Percentiles rank a stretch among this genome's conserved stretches.
These are phyloP conservation scores for Caenorhabditis uteleia DNA, from an alignment of 2,888 invertebrate species.

Conservation along the genomic window DNA sequence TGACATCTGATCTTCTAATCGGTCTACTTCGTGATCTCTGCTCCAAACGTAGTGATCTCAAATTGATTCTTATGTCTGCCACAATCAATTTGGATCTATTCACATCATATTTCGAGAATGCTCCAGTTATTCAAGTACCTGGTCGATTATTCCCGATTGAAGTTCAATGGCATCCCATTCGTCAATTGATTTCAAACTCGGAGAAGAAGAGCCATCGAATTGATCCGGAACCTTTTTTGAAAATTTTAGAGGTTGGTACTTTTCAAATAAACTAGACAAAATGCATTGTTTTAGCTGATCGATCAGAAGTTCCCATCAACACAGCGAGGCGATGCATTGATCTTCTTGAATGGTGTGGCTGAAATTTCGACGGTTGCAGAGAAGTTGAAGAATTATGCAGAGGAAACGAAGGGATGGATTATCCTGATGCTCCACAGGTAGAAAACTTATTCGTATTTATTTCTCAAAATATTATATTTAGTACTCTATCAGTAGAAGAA, in stretches of 20 bases:
- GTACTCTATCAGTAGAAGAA: slow-evolving; percentile 87
- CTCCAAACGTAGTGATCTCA: slow-evolving; percentile 76
- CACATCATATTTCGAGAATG: slow-evolving; percentile 85
- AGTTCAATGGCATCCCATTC: slow-evolving; percentile 82
- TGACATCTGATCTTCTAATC: slow-evolving; percentile 90
- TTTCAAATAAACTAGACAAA: not conserved
- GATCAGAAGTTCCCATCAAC: slow-evolving; percentile 84
- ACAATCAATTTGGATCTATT: slow-evolving; percentile 97
- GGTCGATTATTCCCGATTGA: slow-evolving; percentile 92
- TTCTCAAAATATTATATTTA: slow-evolving; percentile 71
- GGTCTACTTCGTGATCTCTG: slow-evolving; percentile 92
- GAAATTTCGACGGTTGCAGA: slow-evolving; percentile 69
- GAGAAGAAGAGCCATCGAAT: slow-evolving; percentile 77
- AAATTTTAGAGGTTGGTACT: slow-evolving; percentile 79
- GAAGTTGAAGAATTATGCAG: slow-evolving; percentile 77
- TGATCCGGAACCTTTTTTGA: slow-evolving; percentile 90
- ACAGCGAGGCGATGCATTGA: slow-evolving; percentile 89
- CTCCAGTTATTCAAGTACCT: slow-evolving; percentile 87
- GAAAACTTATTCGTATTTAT: not conserved
- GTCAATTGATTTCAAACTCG: slow-evolving; percentile 66
- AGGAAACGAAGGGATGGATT: slow-evolving; percentile 85
- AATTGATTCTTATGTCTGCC: slow-evolving; percentile 93
- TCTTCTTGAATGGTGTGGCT: slow-evolving; percentile 84
- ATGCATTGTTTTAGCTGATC: slow-evolving; percentile 75
- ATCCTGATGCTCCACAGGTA: slow-evolving; percentile 83